Evolutionary conservation across 2,113 vertebrate genomes (phyloP).

Genomic region (Rostratula benghalensis): DNA sequence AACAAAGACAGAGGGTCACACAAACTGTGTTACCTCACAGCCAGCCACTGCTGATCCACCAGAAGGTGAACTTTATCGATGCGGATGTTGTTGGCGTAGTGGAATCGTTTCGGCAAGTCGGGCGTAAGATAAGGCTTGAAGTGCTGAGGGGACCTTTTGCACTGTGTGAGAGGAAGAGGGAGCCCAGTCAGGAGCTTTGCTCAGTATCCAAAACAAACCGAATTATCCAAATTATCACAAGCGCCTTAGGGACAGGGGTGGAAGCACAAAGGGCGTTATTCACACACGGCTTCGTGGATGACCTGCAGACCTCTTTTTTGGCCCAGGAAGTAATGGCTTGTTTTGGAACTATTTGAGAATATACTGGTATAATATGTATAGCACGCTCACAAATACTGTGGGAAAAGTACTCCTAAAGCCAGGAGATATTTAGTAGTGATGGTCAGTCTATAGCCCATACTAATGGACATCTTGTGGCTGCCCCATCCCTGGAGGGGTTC

Average conservation of each 20-base stretch:
- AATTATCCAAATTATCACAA: not conserved
- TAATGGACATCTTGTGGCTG: not conserved
- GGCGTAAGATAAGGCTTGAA: slow-evolving; percentile 91
- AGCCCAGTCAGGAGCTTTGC: not conserved
- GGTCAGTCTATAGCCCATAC: not conserved
- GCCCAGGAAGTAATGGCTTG: not conserved
- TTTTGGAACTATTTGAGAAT: not conserved
- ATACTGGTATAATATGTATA: not conserved
- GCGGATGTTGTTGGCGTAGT: slow-evolving; percentile 88
- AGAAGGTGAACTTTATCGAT: slow-evolving; percentile 91
- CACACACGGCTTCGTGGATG: not conserved
- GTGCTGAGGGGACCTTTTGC: slow-evolving; percentile 81
- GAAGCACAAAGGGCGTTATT: not conserved
- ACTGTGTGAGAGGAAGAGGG: slow-evolving; percentile 78
- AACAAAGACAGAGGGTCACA: not conserved
- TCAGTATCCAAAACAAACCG: not conserved
- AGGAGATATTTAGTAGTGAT: not conserved
- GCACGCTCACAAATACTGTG: not conserved
- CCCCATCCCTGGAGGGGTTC: too few relatives aligned
- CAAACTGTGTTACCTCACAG: slow-evolving; percentile 76
- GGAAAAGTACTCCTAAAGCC: not conserved
- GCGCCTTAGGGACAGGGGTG: not conserved
- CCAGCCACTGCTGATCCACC: slow-evolving; percentile 89
- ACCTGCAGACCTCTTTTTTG: not conserved
- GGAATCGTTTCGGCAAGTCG: slow-evolving; percentile 91